Base-by-base conservation (phyloP, 2,888 invertebrate species). In the Parnassius orleans region DNA sequence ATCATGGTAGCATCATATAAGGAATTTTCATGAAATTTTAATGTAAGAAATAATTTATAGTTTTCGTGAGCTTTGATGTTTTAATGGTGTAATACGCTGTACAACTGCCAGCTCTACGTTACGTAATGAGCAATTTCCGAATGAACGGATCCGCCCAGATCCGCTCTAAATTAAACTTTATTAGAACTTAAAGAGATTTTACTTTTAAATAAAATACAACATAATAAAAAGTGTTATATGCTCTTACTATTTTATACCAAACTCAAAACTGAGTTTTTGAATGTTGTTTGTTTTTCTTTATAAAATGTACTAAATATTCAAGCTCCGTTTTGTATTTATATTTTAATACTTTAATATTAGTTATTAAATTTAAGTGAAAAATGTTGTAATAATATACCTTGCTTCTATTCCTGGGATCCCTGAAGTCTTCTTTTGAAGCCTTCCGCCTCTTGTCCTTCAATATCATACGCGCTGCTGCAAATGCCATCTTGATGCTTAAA, bases 401-500 rank as follows among this genome's bases (percentile, higher is more conserved):
- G 94, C 96, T 96, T 81, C 95, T 93, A 78, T 94, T 95, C 79
- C 96, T 93, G 80, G 95, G 86, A 63, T 93, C 92, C 64, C 94
- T 92, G 87, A 95, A 95, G 84, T 96, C 96, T 80, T 96, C 96
- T 80, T 95, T 96, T 60, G 96, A 96, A 57, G 95, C 92, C 93
- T 96, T 96, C 79, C 96, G 92, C 73, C 96, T 86, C 81, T 95
- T 96, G 86, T 96, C 96, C 90, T 96, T 96, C 72, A 96, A 91
- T 77, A 96, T 96, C 96, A 96, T 96, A 60, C 96, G 93, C 60
- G 96, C 96, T 53, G 96, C 96, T 54, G 96, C 96, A 82, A 96
- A 96, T 84, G 96, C 96, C 96, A 96, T 96, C 75, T 92, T 93
- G 72, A 71, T 64, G 59, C 64, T 66, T 46, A 68, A 58, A 46